Evolutionary conservation across 2,113 vertebrate genomes (phyloP).

Genomic region (Saguinus midas): DNA sequence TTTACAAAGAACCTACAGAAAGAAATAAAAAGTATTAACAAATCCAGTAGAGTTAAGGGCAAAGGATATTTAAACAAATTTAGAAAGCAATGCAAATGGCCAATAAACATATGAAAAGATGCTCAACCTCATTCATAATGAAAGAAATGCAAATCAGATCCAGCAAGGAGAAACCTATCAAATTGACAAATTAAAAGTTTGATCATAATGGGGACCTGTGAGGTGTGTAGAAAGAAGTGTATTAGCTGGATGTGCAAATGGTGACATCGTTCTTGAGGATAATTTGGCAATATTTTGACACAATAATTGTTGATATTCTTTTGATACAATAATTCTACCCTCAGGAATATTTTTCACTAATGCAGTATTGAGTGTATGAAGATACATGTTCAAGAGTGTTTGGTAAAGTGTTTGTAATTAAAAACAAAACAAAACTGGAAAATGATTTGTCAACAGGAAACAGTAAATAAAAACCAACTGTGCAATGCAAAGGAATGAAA

Average conservation of each 20-base stretch:
- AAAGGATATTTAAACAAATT: constrained; percentile 31
- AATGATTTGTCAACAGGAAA: neutral
- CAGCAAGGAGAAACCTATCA: neutral
- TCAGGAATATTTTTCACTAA: neutral
- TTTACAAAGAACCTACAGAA: constrained; percentile 42
- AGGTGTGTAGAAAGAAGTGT: neutral
- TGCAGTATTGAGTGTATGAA: neutral
- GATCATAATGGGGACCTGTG: neutral
- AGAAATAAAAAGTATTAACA: constrained; percentile 30
- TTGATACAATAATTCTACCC: neutral
- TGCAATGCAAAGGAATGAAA: neutral
- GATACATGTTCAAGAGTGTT: neutral
- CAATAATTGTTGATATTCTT: neutral
- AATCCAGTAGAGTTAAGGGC: constrained; percentile 31
- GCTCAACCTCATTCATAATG: constrained; percentile 38
- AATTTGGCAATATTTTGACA: neutral
- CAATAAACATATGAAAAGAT: constrained; percentile 65
- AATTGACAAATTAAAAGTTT: constrained; percentile 2
- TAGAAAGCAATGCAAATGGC: constrained; percentile 52
- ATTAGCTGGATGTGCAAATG: neutral
- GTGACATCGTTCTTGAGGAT: neutral
- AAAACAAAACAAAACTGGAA: neutral
- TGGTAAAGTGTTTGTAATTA: neutral
- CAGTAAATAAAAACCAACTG: constrained; percentile 8
- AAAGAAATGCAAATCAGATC: constrained; percentile 40